These are phyloP conservation scores for Xyrichtys novacula DNA, from an alignment of 2,797 vertebrate genomes.

Conservation along the genomic window DNA sequence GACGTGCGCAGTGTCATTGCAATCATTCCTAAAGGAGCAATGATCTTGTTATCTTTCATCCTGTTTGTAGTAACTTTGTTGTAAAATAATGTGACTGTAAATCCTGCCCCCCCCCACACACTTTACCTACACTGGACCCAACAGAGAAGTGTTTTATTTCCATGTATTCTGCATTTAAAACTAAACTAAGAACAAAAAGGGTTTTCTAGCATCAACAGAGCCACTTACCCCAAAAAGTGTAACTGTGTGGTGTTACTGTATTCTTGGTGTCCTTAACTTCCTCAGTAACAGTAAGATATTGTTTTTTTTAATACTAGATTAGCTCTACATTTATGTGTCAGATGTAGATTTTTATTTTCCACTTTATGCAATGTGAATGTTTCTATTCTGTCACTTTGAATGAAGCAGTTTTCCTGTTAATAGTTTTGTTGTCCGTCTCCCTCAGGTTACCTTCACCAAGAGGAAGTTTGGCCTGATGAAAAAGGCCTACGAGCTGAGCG, in stretches of 20 bases:
- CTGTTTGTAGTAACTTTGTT: slow-evolving; percentile 55
- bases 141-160: background rate
- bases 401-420: slow-evolving; percentile 5
- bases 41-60: slow-evolving; percentile 61
- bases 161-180: too few relatives aligned
- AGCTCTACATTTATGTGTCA: too few relatives aligned
- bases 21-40: slow-evolving; percentile 50
- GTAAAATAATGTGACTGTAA: slow-evolving; percentile 35
- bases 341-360: too few relatives aligned
- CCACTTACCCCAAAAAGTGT: too few relatives aligned
- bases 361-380: too few relatives aligned
- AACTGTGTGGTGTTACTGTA: too few relatives aligned
- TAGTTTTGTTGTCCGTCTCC: slow-evolving; percentile 60
- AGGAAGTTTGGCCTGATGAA: slow-evolving; percentile 99
- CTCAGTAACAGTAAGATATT: too few relatives aligned
- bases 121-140: slow-evolving; percentile 1
- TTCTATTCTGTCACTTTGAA: slow-evolving; percentile 1
- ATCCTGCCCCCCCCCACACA: slow-evolving; percentile 25
- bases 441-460: slow-evolving; percentile 99
- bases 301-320: too few relatives aligned
- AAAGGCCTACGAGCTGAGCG: slow-evolving; percentile 99
- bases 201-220: too few relatives aligned
- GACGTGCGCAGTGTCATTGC: slow-evolving; percentile 61
- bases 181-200: too few relatives aligned
- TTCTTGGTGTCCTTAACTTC: too few relatives aligned